Percentiles rank a stretch among this genome's conserved stretches.
phyloP scores from a whole-genome alignment of 2,113 vertebrate species.

The Pelecanoides urinatrix region DNA sequence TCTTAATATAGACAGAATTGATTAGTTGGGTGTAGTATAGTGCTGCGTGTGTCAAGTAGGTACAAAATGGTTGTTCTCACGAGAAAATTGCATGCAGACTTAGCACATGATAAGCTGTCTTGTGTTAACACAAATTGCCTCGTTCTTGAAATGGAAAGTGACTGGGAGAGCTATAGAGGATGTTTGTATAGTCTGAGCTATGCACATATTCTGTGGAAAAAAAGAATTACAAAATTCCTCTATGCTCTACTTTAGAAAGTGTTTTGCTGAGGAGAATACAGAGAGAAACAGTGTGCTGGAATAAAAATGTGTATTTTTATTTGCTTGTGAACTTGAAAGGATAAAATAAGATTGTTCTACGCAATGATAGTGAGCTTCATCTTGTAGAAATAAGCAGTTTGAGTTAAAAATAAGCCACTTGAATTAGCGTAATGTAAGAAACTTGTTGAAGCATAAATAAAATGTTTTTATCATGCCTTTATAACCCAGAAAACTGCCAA shows the following conservation, averaged over 20 bases:
- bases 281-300: not conserved
- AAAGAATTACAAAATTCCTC: slow-evolving; percentile 33
- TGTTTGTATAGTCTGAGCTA: slow-evolving; percentile 53
- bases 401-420: slow-evolving; percentile 24
- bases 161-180: slow-evolving; percentile 58
- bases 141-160: slow-evolving; percentile 65
- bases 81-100: slow-evolving; percentile 64
- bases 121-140: slow-evolving; percentile 61
- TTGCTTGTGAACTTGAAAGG: not conserved
- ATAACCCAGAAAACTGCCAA: not conserved
- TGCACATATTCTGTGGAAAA: slow-evolving; percentile 35
- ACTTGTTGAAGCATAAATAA: slow-evolving; percentile 17
- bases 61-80: slow-evolving; percentile 65
- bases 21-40: slow-evolving; percentile 44
- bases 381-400: not conserved
- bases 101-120: slow-evolving; percentile 69
- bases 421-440: slow-evolving; percentile 12
- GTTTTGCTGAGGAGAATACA: not conserved
- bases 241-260: not conserved
- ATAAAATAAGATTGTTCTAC: not conserved
- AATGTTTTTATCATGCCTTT: not conserved
- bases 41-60: slow-evolving; percentile 57
- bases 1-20: slow-evolving; percentile 62
- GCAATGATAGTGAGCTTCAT: not conserved
- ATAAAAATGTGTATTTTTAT: not conserved